These are phyloP conservation scores for Halocynthia roretzi DNA, from an alignment of 23 tunicate genomes.

Conservation along the genomic window DNA sequence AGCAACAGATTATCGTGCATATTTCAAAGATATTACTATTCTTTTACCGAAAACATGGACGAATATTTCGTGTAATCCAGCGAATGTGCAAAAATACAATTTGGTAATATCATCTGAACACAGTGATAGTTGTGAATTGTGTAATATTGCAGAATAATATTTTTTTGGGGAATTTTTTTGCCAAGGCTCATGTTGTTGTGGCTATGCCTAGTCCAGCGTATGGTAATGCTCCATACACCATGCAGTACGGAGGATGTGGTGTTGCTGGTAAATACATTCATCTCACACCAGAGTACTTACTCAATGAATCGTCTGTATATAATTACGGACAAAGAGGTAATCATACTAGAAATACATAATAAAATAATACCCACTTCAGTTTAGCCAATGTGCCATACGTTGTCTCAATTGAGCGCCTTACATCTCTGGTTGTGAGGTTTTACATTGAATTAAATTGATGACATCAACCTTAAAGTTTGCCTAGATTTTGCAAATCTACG, in stretches of 20 bases:
- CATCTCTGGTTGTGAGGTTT: no score
- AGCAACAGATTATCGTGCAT: conserved; percentile 50
- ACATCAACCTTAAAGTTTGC: no score
- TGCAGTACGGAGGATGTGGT: conserved; percentile 51
- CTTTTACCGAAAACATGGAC: conserved; percentile 50
- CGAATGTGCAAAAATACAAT: no score
- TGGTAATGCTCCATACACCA: conserved; percentile 36
- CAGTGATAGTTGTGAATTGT: no score
- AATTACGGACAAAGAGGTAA: conserved; percentile 37
- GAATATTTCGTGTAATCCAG: neutral
- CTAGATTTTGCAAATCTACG: no score
- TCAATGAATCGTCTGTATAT: conserved; percentile 17
- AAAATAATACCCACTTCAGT: conserved; percentile 27
- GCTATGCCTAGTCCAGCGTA: conserved; percentile 27
- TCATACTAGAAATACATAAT: no score
- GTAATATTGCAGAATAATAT: no score
- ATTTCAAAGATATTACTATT: conserved; percentile 51
- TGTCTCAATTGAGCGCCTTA: neutral
- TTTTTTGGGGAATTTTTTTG: no score
- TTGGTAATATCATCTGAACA: no score
- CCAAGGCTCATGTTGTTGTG: conserved; percentile 39
- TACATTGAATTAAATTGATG: no score
- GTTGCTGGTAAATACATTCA: conserved; percentile 34
- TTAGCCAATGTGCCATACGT: conserved; percentile 14
- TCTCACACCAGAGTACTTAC: conserved; percentile 32